phyloP scores from a whole-genome alignment of 2,113 vertebrate species.

The Zingel zingel region DNA sequence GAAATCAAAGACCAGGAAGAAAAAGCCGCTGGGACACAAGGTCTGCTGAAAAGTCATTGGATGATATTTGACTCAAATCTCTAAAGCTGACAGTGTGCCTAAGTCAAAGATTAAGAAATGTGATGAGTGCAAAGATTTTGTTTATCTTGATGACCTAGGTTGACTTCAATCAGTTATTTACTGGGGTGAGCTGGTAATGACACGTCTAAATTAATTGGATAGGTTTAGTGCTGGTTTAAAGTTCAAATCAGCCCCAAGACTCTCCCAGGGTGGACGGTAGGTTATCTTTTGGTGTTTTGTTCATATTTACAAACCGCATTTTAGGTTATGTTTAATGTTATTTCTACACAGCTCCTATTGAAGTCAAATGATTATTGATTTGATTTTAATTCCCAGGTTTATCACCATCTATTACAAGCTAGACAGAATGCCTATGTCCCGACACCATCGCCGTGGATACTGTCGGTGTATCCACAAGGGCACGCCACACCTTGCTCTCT shows the following conservation, averaged over 20 bases:
- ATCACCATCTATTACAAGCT: conserved; percentile 4
- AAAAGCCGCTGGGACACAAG: conserved; percentile 49
- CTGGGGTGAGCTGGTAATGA: background rate
- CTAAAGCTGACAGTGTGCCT: background rate
- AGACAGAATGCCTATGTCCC: background rate
- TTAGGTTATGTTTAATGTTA: conserved; percentile 39
- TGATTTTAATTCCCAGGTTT: conserved; percentile 15
- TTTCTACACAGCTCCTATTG: background rate
- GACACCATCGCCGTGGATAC: conserved; percentile 7
- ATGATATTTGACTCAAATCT: conserved; percentile 33
- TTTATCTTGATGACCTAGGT: background rate
- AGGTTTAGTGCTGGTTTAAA: background rate
- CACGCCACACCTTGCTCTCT: conserved; percentile 16
- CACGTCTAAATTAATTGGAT: background rate
- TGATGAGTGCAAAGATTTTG: conserved; percentile 8
- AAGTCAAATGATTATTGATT: conserved; percentile 41
- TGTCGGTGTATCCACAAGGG: conserved; percentile 45
- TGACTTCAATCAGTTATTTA: background rate
- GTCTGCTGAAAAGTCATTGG: conserved; percentile 31
- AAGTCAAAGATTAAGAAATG: conserved; percentile 1
- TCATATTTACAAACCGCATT: too few species aligned
- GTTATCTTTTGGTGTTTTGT: too few species aligned
- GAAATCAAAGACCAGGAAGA: conserved; percentile 58
- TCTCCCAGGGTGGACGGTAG: too few species aligned
- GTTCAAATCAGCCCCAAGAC: background rate